Percentiles rank a stretch among this genome's conserved stretches.
Evolutionary conservation across 2,888 invertebrate species (phyloP).

Genomic region (Trichacis sp.): DNA sequence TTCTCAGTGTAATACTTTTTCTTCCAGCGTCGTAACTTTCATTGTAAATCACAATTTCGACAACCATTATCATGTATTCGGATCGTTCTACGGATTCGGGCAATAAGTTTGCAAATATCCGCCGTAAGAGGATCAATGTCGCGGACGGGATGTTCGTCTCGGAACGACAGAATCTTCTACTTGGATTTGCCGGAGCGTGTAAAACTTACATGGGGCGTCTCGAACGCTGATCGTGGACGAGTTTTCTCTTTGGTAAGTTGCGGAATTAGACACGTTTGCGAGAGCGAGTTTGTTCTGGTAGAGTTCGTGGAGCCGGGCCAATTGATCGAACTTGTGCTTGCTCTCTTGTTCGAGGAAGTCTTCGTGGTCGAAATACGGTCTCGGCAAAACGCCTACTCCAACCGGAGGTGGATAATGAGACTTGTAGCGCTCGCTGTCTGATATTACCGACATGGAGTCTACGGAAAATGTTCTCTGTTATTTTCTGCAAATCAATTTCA

Average conservation of each 20-base stretch:
- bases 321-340: constrained; percentile 80
- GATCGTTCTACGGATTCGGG: constrained; percentile 8
- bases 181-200: constrained; percentile 14
- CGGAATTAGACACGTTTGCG: constrained; percentile 78
- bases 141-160: constrained; percentile 6
- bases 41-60: neutral
- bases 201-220: constrained; percentile 63
- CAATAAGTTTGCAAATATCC: constrained; percentile 8
- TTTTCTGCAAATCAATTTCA: too few relatives aligned
- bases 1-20: too few relatives aligned
- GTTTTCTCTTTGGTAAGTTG: constrained; percentile 72
- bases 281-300: constrained; percentile 84
- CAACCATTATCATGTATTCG: neutral
- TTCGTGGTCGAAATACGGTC: constrained; percentile 67
- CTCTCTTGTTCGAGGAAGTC: constrained; percentile 70
- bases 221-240: constrained; percentile 61
- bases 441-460: constrained; percentile 71
- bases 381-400: constrained; percentile 60
- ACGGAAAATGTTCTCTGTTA: too few relatives aligned
- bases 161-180: constrained; percentile 4
- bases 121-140: constrained; percentile 18
- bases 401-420: constrained; percentile 62
- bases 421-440: constrained; percentile 65
- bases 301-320: constrained; percentile 84
- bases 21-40: neutral